Evolutionary conservation across 2,113 vertebrate species (phyloP), one percentile per base, ranked within the genome.

Genomic region (Clupea harengus): DNA sequence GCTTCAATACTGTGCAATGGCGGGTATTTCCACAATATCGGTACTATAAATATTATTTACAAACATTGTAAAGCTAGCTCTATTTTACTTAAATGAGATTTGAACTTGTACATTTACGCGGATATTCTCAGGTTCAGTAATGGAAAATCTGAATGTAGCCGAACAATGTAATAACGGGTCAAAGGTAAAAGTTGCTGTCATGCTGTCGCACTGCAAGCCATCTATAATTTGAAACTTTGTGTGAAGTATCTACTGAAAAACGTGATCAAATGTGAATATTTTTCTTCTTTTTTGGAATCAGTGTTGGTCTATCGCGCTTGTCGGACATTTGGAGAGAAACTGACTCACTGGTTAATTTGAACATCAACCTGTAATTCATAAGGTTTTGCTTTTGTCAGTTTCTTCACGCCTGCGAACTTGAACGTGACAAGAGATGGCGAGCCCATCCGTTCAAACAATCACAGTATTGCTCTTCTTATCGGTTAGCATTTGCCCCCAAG

Each of bases 1-100:
- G 89, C 89, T 91, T 91, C 82, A 92, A 92, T 92, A 84, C 88
- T 90, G 89, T 75, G 72, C 90, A 89, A 94, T 93, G 95, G 95
- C 94, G 94, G 93, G 94, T 92, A 89, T 92, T 94, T 95, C 84
- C 88, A 89, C 44, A 44, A 84, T 52, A 78, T 39, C 83, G 28
- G 10, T 39, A 32, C 72, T 78, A 17, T 32, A 39, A 44, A 32
- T 78, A 39, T 78, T 39, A 67, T 67, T 78, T 78, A n/a, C 15
- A 72, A 78, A 78, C 72, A 44, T 8, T 15, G 47, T 81, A 22
- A n/a, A 54, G 13, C 44, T 7, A 10, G 4, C 57, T 82, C 83
- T 17, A 9, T 44, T 54, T 87, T 52, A 78, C 25, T 78, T 78
- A 28, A 0, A 17, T 32, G 25, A 78, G 10, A 39, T 78, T 78